Base-by-base conservation (phyloP, 2,113 vertebrate genomes). In the Vireo altiloquus region DNA sequence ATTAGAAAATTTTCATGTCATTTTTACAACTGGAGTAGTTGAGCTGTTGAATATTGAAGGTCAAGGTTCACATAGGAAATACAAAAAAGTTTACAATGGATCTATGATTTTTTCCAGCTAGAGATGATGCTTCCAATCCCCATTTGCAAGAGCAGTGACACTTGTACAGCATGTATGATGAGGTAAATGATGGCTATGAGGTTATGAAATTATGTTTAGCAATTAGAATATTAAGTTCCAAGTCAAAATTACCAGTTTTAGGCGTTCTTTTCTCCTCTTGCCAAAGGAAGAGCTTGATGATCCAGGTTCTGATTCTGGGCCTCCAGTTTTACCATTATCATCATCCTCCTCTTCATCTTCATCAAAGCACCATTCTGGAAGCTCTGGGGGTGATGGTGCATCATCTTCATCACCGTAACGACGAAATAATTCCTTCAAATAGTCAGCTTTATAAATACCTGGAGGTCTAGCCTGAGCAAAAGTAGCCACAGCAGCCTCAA, bases 371-470 rank as follows among this genome's bases (percentile, higher is more conserved):
- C 99, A 99, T 46, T 99, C 99, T 7, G 99, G 99, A 49, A 99
- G 98, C 20, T 98, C 77, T 4, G 99, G 99, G 69, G 99, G 98
- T 3, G 98, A 57, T 11, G 99, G 99, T 19, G 99, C 91, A 94
- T 99, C 99, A 86, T 99, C 99, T 92, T 98, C 98, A 39, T 99
- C 99, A 1, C 99, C 99, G 13, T 99, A 99, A 80, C 99, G 99
- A 93, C 98, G 98, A 95, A 99, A 99, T 57, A 99, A 98, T 96
- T 99, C 99, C 97, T 99, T 99, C 97, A 99, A 98, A 97, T 99
- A 99, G 96, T 99, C 99, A 80, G 97, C 99, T 98, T 99, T 99
- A 96, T 99, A 99, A 98, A 99, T 99, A 96, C 99, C 99, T 21
- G 99, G 99, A 63, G 99, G 98, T 85, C 99, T 98, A 82, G 99